phyloP scores from a whole-genome alignment of 2,797 vertebrate genomes.

The Poecilia velifera region DNA sequence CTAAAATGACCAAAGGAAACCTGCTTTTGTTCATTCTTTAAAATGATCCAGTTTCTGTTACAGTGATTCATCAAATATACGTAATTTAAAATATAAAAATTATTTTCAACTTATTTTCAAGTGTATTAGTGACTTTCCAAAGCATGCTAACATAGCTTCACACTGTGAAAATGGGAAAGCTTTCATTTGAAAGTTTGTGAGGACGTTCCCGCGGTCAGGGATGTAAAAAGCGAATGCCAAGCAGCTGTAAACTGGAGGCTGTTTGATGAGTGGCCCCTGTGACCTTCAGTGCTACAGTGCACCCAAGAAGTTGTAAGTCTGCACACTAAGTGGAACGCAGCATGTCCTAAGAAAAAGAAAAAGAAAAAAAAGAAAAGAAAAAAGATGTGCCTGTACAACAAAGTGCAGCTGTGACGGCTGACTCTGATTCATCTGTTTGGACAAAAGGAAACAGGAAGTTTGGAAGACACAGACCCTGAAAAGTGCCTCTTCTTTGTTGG shows the following conservation, averaged over 20 bases:
- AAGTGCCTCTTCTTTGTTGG: conserved; percentile 29
- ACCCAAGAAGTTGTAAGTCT: background rate
- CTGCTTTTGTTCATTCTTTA: background rate
- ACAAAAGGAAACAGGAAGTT: conserved; percentile 62
- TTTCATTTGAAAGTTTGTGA: conserved; percentile 43
- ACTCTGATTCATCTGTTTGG: conserved; percentile 21
- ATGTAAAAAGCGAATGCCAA: conserved; percentile 43
- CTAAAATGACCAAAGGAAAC: background rate
- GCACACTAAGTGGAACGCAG: conserved; percentile 10
- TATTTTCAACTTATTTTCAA: background rate
- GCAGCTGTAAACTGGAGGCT: conserved; percentile 24
- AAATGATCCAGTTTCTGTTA: background rate
- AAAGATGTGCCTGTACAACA: conserved; percentile 26
- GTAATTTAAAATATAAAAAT: background rate
- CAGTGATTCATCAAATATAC: background rate
- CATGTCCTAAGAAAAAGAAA: conserved; percentile 10
- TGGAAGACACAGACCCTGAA: conserved; percentile 25
- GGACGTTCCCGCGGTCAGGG: conserved; percentile 57
- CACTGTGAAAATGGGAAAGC: conserved; percentile 8
- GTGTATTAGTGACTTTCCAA: background rate
- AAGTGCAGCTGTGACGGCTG: conserved; percentile 9
- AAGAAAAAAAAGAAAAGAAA: conserved; percentile 17
- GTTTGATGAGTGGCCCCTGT: conserved; percentile 39
- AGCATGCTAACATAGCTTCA: conserved; percentile 6
- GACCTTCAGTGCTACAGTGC: conserved; percentile 21